Conservation (phyloP, 2,797 vertebrate genomes). For the Sebastes taczanowskii region DNA sequence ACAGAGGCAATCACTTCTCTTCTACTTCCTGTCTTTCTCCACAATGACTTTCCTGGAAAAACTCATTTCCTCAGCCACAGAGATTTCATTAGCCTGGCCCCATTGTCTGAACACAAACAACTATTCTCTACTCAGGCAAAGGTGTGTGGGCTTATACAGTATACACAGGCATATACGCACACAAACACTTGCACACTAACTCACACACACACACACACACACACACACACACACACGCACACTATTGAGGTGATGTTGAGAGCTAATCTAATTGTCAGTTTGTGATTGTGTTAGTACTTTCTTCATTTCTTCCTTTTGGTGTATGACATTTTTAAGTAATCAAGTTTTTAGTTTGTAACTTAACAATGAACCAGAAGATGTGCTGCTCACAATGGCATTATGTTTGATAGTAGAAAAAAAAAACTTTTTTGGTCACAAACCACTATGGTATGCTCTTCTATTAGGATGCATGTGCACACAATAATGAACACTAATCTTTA, state of each 20-base stretch:
- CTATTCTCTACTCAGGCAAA: conserved; percentile 51
- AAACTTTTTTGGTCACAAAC: background rate
- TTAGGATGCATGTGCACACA: background rate
- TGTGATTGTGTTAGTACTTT: conserved; percentile 50
- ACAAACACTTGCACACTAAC: background rate
- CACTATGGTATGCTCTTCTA: background rate
- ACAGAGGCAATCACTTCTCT: conserved; percentile 74
- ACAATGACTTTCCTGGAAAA: conserved; percentile 74
- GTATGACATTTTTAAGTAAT: conserved; percentile 33
- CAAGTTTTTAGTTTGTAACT: conserved; percentile 31
- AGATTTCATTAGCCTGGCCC: conserved; percentile 73
- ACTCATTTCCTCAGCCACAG: conserved; percentile 71
- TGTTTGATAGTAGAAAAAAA: background rate
- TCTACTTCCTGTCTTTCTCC: conserved; percentile 72
- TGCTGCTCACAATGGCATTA: background rate
- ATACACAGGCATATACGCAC: conserved; percentile 25
- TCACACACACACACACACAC: background rate
- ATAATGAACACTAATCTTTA: background rate
- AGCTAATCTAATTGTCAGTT: conserved; percentile 60
- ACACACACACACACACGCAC: no score
- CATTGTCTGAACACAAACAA: conserved; percentile 74
- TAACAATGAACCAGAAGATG: conserved; percentile 22
- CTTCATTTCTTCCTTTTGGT: conserved; percentile 41
- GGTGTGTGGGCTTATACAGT: conserved; percentile 43
- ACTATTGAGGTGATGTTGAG: conserved; percentile 25